Base-by-base conservation (phyloP, 2,888 invertebrate species). In the Erpobdella octoculata region DNA sequence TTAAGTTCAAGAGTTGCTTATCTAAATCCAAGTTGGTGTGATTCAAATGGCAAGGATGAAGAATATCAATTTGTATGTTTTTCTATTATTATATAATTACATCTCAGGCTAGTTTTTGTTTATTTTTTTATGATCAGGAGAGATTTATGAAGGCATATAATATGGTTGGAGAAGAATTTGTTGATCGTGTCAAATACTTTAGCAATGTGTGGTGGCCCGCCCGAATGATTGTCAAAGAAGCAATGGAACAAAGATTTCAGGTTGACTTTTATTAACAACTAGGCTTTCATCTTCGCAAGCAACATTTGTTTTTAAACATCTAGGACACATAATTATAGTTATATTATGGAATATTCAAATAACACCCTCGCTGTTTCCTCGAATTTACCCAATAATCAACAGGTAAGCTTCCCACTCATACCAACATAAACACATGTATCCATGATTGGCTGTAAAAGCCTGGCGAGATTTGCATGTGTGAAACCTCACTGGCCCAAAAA, bases 191-290 rank as follows among this genome's bases (percentile, higher is more conserved):
- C 0, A 76, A 83, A 70, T 84, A 86, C 86, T 79, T 85, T 75
- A 87, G 87, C 64, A 85, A 87, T 0, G 86, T 88, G 0, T 96
- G 94, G 95, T 87, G 91, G 81, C 92, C 93, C n/a, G 94, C 92
- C 0, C 87, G 91, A 74, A 86, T 87, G 72, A 85, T 89, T 74
- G 91, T 97, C 0, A 86, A 87, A 73, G 82, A 86, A n/a, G 88
- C 93, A 0, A 80, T 96, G 21, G 84, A 88, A 31, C 67, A 73
- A 33, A 33, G 75, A 35, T 67, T 48, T 36, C 35, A 75, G 65
- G 75, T 75, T 35, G 21, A n/a, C 33, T 33, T n/a, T 21, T 25
- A 5, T 12, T 38, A 36, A 36, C 38, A n/a, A n/a, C n/a, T n/a
- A n/a, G n/a, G n/a, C n/a, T n/a, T n/a, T n/a, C n/a, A n/a, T n/a